These are phyloP conservation scores for Lophotriccus pileatus DNA, from an alignment of 2,797 vertebrate genomes.

Conservation along the genomic window DNA sequence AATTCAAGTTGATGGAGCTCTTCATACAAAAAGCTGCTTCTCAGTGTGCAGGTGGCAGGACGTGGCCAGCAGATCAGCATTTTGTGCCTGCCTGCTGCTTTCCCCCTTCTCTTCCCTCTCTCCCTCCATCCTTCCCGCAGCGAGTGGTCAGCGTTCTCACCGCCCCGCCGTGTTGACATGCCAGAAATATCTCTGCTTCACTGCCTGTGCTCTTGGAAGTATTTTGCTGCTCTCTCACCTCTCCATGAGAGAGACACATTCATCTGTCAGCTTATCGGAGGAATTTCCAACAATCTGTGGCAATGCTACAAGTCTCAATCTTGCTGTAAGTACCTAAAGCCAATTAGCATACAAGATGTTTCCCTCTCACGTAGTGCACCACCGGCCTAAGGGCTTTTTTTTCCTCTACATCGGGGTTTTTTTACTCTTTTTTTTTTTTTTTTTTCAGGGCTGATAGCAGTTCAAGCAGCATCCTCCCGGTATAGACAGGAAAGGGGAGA, in stretches of 20 bases:
- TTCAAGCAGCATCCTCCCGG: not conserved
- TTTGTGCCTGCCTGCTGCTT: not conserved
- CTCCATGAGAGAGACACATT: slow-evolving; percentile 53
- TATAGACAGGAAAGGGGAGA: not conserved
- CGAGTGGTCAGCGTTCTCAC: slow-evolving; percentile 46
- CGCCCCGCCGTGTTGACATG: slow-evolving; percentile 45
- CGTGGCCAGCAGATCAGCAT: not conserved
- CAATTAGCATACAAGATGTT: slow-evolving; percentile 64
- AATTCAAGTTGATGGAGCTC: slow-evolving; percentile 35
- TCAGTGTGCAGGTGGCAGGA: not conserved
- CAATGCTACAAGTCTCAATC: slow-evolving; percentile 45
- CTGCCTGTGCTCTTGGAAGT: slow-evolving; percentile 59
- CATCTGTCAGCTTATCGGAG: slow-evolving; percentile 65
- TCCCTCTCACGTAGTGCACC: not conserved
- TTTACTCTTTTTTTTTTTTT: not conserved
- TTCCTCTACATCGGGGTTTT: not conserved
- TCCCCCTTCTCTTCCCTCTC: not conserved
- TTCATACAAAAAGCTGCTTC: not conserved
- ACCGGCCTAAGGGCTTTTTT: not conserved
- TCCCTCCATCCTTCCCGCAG: not conserved
- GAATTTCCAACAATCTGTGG: slow-evolving; percentile 55
- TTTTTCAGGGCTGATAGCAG: accelerated
- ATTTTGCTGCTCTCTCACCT: slow-evolving; percentile 60
- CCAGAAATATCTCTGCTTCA: slow-evolving; percentile 53
- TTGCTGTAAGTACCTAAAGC: slow-evolving; percentile 52